Evolutionary conservation across 1,140 invertebrate species (phyloP).

Genomic region (Zaprionus capensis): DNA sequence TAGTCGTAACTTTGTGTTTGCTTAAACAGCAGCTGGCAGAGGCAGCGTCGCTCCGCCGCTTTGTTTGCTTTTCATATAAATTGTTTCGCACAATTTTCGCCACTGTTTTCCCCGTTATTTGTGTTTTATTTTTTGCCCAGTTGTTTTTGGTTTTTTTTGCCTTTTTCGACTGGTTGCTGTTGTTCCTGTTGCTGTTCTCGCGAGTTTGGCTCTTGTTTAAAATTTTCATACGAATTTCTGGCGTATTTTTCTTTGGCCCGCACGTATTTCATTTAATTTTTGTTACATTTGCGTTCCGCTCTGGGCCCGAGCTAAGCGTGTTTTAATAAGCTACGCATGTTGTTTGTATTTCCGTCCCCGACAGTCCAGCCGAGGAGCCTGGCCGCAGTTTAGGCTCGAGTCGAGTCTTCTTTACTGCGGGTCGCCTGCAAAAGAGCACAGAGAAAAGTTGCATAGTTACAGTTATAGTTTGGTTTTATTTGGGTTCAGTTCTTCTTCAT

Average conservation of each 20-base stretch:
- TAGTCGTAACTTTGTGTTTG: constrained; percentile 70
- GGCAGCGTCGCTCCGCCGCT: constrained; percentile 12
- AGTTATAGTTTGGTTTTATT: constrained; percentile 23
- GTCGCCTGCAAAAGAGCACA: constrained; percentile 10
- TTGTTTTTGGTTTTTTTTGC: constrained; percentile 20
- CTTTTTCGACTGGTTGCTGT: neutral
- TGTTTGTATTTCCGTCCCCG: neutral
- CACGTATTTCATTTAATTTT: constrained; percentile 67
- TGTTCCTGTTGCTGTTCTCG: neutral
- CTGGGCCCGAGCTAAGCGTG: constrained; percentile 34
- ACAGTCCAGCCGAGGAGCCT: no score
- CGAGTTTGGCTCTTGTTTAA: constrained; percentile 24
- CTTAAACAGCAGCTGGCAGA: constrained; percentile 71
- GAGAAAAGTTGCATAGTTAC: constrained; percentile 35
- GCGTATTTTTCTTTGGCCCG: constrained; percentile 60
- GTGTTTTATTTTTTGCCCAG: constrained; percentile 13
- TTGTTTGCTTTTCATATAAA: constrained; percentile 66
- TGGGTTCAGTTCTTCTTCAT: neutral
- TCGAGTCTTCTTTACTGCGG: constrained; percentile 8
- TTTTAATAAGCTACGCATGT: constrained; percentile 51
- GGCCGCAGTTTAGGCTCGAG: constrained; percentile 28
- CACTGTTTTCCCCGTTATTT: constrained; percentile 30
- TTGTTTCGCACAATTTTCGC: constrained; percentile 60
- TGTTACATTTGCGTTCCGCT: constrained; percentile 40
- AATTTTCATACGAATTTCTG: constrained; percentile 59